Conservation (phyloP, 35 echinoderm and acorn worm species). For the Hemicentrotus pulcherrimus region DNA sequence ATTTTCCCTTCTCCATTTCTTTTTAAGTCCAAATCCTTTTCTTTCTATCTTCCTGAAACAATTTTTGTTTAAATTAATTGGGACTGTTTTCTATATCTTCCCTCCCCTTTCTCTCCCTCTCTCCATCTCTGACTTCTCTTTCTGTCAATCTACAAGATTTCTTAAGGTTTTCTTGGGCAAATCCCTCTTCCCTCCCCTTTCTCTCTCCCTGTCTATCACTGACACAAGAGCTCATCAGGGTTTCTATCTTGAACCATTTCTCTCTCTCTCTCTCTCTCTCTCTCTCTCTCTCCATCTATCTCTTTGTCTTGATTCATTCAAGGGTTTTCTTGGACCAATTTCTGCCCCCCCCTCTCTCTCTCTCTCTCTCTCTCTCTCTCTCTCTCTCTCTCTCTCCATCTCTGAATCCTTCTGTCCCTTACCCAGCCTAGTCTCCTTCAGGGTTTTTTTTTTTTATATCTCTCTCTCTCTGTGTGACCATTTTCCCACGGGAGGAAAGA, state of each 20-base stretch:
- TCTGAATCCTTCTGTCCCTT: neutral
- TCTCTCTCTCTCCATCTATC: neutral
- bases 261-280: neutral
- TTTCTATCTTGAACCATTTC: neutral
- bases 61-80: neutral
- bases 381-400: neutral
- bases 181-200: neutral
- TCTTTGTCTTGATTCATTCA: no score
- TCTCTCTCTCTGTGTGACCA: no score
- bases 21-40: neutral
- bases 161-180: no score
- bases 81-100: neutral
- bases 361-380: neutral
- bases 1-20: neutral
- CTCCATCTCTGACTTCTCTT: neutral
- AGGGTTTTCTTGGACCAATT: no score
- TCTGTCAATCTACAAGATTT: no score
- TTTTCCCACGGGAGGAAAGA: neutral
- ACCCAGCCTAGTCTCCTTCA: neutral
- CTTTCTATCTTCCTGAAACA: neutral
- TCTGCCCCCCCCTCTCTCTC: neutral
- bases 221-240: no score
- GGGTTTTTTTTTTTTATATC: neutral
- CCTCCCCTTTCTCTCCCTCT: neutral
- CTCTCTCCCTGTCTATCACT: neutral